phyloP scores from a whole-genome alignment of 2,888 invertebrate species.

The Lamellibrachia columna region DNA sequence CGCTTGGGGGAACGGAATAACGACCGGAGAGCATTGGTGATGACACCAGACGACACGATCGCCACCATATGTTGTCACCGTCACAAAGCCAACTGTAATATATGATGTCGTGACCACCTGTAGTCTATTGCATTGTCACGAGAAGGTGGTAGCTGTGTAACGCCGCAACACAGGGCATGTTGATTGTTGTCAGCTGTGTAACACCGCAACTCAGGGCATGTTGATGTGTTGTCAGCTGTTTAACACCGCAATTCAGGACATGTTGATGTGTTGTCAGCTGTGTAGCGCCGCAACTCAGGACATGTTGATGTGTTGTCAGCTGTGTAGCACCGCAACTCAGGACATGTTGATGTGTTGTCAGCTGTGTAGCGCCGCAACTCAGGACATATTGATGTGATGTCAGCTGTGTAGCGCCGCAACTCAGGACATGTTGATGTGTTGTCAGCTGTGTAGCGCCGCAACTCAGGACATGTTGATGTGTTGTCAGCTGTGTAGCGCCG shows the following conservation, averaged over 20 bases:
- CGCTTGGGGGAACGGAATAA: not conserved
- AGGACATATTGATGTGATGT: not conserved
- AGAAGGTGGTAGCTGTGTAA: not conserved
- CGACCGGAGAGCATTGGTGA: not conserved
- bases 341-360: not conserved
- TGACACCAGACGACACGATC: not conserved
- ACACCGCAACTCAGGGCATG: not conserved
- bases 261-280: too few species aligned
- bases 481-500: too few species aligned
- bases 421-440: not conserved
- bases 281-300: too few species aligned
- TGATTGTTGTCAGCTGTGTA: not conserved
- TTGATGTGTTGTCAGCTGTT: not conserved
- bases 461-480: not conserved
- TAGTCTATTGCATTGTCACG: not conserved
- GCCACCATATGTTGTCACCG: not conserved
- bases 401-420: not conserved
- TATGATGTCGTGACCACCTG: not conserved
- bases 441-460: too few species aligned
- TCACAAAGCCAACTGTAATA: not conserved
- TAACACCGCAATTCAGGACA: not conserved
- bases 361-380: too few species aligned
- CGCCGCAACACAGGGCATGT: not conserved
- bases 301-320: not conserved
- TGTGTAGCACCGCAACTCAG: not conserved